Evolutionary conservation across 1,140 invertebrate genomes (phyloP), one percentile per base, ranked within the genome.

Genomic region (Maniola jurtina): DNA sequence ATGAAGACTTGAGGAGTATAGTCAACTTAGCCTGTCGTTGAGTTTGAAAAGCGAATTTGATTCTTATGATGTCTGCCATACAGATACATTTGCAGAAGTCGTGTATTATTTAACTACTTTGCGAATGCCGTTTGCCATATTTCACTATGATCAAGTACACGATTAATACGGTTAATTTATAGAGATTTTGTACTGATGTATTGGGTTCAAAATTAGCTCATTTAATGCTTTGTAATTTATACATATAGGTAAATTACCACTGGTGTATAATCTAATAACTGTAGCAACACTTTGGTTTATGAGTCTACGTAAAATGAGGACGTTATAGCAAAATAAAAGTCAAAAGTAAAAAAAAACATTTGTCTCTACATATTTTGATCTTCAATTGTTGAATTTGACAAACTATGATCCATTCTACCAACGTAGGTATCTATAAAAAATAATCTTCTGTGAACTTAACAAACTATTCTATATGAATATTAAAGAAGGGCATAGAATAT

Each of bases 91-190:
- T 50, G 15, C 16, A 50, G 6, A 6, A 50, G 48, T 9, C 48
- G 48, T 50, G 48, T 50, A 0, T 16, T 50, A 50, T 6, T 25
- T 16, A 25, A 25, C 25, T 25, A 50, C 10, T 50, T 15, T 25
- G 2, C 6, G 48, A 4, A 34, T 33, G 33, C 52, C 16, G 13
- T 5, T 55, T 33, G 33, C 52, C 6, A 34, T 55, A 55, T 34
- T 55, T 55, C 52, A 55, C 16, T 34, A 34, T 13, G 16, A 50
- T 50, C 14, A 34, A 55, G 52, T 55, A 34, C 16, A 55, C 25
- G 11, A 34, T 34, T 55, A 55, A n/a, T 34, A 13, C 13, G 47
- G 13, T 11, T 34, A 55, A 34, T 55, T 55, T 55, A 55, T 55
- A 11, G 33, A 4, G 25, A 34, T 34, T 55, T 55, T 16, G 14